Percentiles rank a stretch among this genome's conserved stretches.
Evolutionary conservation across 2,113 vertebrate genomes (phyloP).

Genomic region (Oxygymnocypris stewartii): DNA sequence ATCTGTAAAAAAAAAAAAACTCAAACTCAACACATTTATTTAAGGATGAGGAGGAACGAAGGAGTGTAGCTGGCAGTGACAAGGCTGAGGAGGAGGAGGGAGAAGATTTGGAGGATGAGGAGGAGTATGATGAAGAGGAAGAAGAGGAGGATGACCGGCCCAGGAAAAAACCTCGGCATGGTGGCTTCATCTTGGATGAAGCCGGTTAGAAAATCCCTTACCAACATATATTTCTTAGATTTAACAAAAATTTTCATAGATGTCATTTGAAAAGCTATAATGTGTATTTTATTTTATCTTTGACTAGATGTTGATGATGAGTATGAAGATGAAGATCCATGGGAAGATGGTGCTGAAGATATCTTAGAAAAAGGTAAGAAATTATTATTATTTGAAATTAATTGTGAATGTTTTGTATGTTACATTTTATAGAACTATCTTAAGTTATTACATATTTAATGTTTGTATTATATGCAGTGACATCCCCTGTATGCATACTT

Average conservation of each 20-base stretch:
- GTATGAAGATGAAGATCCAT: slow-evolving; percentile 93
- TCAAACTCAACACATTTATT: not conserved
- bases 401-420: not conserved
- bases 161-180: slow-evolving; percentile 85
- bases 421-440: not conserved
- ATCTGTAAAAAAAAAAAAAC: no score
- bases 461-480: not conserved
- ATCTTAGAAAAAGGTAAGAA: slow-evolving; percentile 90
- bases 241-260: not conserved
- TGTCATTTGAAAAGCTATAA: not conserved
- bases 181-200: slow-evolving; percentile 91
- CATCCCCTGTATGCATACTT: not conserved
- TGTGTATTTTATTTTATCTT: not conserved
- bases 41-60: slow-evolving; percentile 78
- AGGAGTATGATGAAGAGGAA: slow-evolving; percentile 86
- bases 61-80: slow-evolving; percentile 84
- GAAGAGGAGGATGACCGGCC: slow-evolving; percentile 91
- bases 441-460: not conserved
- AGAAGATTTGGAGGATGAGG: slow-evolving; percentile 84
- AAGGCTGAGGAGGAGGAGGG: slow-evolving; percentile 84
- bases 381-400: not conserved
- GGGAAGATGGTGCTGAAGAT: slow-evolving; percentile 90
- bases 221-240: not conserved
- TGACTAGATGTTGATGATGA: slow-evolving; percentile 89
- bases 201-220: slow-evolving; percentile 74